Conservation (phyloP, 2,113 vertebrate species). For the Danionella cerebrum region DNA sequence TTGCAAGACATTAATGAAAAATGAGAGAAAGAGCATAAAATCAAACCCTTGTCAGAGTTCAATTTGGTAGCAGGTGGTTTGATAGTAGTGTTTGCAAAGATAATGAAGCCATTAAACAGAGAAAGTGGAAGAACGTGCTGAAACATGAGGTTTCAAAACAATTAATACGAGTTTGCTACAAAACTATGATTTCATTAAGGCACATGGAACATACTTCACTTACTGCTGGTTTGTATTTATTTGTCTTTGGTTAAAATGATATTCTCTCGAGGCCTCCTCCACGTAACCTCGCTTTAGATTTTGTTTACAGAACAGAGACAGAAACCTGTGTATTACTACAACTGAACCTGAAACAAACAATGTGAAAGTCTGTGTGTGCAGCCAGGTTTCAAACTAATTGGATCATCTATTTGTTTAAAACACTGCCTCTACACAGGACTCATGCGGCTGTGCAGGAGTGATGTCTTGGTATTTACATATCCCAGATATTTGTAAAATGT, state of each 20-base stretch:
- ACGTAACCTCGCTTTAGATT: too few species aligned
- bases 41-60: neutral
- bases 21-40: neutral
- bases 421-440: neutral
- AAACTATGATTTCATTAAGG: too few species aligned
- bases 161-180: too few species aligned
- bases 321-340: slow-evolving; percentile 20
- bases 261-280: too few species aligned
- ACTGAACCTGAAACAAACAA: too few species aligned
- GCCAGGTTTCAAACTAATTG: neutral
- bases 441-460: too few species aligned
- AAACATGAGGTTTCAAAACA: neutral
- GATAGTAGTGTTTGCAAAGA: slow-evolving; percentile 1
- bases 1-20: neutral
- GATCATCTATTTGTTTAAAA: neutral
- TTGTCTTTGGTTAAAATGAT: neutral
- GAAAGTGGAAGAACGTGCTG: neutral
- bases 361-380: neutral
- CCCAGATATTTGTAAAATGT: too few species aligned
- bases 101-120: neutral
- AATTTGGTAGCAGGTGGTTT: neutral
- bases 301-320: neutral
- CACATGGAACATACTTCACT: too few species aligned
- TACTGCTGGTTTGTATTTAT: neutral
- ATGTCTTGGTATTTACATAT: too few species aligned